Evolutionary conservation across 1,140 invertebrate species (phyloP).

Genomic region (Trachelipus rathkii): DNA sequence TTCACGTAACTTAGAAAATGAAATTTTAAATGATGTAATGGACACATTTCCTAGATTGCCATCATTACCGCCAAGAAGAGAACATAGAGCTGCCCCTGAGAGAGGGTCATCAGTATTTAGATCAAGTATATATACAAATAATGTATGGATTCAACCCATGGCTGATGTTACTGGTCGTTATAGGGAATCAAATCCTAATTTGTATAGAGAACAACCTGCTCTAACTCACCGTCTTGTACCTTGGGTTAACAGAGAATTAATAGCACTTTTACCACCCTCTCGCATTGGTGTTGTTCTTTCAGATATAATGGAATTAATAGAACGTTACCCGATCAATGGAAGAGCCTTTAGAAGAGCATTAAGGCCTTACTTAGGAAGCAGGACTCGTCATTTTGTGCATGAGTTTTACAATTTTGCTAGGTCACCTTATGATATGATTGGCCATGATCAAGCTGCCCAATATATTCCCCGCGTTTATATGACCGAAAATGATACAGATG

Average conservation of each 20-base stretch:
- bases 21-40: slow-evolving; percentile 6
- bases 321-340: slow-evolving; percentile 66
- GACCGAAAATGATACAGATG: not conserved
- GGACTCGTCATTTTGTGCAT: slow-evolving; percentile 66
- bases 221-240: slow-evolving; percentile 74
- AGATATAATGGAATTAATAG: slow-evolving; percentile 64
- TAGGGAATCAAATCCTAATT: slow-evolving; percentile 67
- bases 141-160: slow-evolving; percentile 66
- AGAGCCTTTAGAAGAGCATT: slow-evolving; percentile 62
- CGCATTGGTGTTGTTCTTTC: slow-evolving; percentile 42
- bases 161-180: slow-evolving; percentile 58
- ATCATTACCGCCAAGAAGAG: slow-evolving; percentile 12
- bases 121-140: slow-evolving; percentile 68
- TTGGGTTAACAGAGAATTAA: slow-evolving; percentile 82
- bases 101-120: slow-evolving; percentile 52
- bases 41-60: slow-evolving; percentile 2
- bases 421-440: slow-evolving; percentile 75
- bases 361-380: slow-evolving; percentile 49
- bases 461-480: not conserved
- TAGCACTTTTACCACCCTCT: slow-evolving; percentile 60
- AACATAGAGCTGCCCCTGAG: slow-evolving; percentile 44
- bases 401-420: slow-evolving; percentile 82
- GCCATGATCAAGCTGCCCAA: slow-evolving; percentile 53
- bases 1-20: slow-evolving; percentile 4
- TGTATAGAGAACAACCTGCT: slow-evolving; percentile 72